Conservation (phyloP, 2,113 vertebrate genomes). For the Pontoporia blainvillei region DNA sequence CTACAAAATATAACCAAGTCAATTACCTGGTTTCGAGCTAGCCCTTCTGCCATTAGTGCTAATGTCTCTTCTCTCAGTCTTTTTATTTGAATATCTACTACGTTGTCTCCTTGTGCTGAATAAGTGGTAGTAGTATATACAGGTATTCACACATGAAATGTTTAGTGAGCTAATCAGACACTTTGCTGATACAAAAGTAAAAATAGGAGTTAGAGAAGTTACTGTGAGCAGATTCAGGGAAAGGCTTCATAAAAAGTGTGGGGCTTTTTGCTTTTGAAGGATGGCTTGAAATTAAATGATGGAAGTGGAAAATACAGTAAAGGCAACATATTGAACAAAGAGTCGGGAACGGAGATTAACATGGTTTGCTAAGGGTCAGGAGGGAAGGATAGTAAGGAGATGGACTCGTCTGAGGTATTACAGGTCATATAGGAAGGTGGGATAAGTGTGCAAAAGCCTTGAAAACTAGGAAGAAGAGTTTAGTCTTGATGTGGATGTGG, state of each 20-base stretch:
- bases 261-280: neutral
- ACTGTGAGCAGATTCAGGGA: neutral
- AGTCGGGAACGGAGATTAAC: neutral
- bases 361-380: neutral
- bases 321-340: neutral
- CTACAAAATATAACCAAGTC: neutral
- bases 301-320: neutral
- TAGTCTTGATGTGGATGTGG: neutral
- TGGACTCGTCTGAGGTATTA: neutral
- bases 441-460: neutral
- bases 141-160: neutral
- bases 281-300: conserved; percentile 19
- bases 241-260: neutral
- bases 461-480: neutral
- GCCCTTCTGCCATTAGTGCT: neutral
- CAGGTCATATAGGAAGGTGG: neutral
- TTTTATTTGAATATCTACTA: neutral
- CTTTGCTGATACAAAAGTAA: neutral
- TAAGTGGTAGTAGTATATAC: neutral
- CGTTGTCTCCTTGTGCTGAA: neutral
- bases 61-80: neutral
- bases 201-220: neutral
- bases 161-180: neutral
- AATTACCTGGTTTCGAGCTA: neutral
- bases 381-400: neutral